A percentile compares a stretch with the other conserved stretches of the same genome.
phyloP scores from a whole-genome alignment of 2,113 vertebrate genomes.

The Odobenus rosmarus region DNA sequence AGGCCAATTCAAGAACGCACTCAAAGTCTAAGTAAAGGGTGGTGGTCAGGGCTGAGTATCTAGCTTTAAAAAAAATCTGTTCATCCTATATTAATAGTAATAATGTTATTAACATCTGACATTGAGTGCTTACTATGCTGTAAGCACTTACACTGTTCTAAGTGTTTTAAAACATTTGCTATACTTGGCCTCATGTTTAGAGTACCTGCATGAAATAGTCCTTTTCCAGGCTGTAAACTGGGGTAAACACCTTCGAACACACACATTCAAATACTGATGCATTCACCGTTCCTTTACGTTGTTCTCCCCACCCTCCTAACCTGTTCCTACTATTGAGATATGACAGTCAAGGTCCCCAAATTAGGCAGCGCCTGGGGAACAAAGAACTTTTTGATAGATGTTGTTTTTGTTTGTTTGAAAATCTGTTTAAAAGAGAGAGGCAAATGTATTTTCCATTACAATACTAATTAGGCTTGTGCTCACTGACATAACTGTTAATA shows the following conservation, averaged over 20 bases:
- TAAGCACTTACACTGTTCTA: not conserved
- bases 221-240: constrained; percentile 78
- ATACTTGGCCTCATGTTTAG: constrained; percentile 95
- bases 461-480: constrained; percentile 89
- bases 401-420: constrained; percentile 59
- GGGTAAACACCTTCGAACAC: constrained; percentile 77
- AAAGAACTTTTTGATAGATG: constrained; percentile 24
- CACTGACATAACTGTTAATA: constrained; percentile 94
- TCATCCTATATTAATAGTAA: not conserved
- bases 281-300: not conserved
- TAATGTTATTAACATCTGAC: not conserved
- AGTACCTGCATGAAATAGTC: constrained; percentile 88
- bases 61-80: not conserved
- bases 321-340: constrained; percentile 8
- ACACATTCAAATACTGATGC: constrained; percentile 55
- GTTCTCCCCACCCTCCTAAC: constrained; percentile 62
- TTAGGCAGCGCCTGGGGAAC: constrained; percentile 77
- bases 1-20: not conserved
- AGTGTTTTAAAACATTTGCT: constrained; percentile 78
- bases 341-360: constrained; percentile 77
- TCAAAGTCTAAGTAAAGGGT: not conserved
- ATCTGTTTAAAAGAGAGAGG: constrained; percentile 82
- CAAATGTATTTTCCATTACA: constrained; percentile 89
- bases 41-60: not conserved
- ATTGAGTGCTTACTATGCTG: not conserved